A percentile compares a stretch with the other conserved stretches of the same genome.
Conservation (phyloP, 1,140 invertebrate genomes). For the Danaus melanippus region DNA sequence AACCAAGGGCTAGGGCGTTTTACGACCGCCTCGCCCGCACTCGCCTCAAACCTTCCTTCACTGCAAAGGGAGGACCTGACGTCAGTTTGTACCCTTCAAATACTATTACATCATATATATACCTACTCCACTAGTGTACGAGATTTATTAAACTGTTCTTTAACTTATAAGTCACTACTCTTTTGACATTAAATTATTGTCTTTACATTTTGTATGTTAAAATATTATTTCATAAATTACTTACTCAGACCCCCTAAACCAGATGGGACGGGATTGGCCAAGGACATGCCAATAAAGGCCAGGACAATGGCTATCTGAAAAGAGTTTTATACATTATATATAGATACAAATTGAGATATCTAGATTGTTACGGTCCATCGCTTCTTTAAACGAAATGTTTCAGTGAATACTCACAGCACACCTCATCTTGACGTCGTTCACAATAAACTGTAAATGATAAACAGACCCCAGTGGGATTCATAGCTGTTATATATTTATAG, state of each 20-base stretch:
- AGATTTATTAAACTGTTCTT: too few species aligned
- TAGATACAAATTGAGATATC: too few species aligned
- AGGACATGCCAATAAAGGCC: constrained; percentile 44
- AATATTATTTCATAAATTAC: constrained; percentile 1
- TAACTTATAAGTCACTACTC: too few species aligned
- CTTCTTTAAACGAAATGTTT: too few species aligned
- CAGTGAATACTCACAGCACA: constrained; percentile 41
- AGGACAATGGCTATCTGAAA: constrained; percentile 57
- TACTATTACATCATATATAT: too few species aligned
- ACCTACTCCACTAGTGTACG: too few species aligned
- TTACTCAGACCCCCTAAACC: constrained; percentile 42
- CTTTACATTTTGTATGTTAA: too few species aligned
- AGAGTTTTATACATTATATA: constrained; percentile 2
- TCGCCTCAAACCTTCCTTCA: constrained; percentile 37
- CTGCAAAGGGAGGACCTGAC: constrained; percentile 28
- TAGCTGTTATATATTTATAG: too few species aligned
- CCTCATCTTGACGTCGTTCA: constrained; percentile 34
- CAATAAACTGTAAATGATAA: not conserved
- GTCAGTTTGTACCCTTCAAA: constrained; percentile 19
- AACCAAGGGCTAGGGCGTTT: constrained; percentile 2
- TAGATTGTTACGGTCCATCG: too few species aligned
- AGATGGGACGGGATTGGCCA: constrained; percentile 39
- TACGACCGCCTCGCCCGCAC: constrained; percentile 26
- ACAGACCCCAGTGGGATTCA: too few species aligned
- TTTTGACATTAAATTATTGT: too few species aligned